Base-by-base conservation (phyloP, 1,140 invertebrate species). In the Neocloeon triangulifer region DNA sequence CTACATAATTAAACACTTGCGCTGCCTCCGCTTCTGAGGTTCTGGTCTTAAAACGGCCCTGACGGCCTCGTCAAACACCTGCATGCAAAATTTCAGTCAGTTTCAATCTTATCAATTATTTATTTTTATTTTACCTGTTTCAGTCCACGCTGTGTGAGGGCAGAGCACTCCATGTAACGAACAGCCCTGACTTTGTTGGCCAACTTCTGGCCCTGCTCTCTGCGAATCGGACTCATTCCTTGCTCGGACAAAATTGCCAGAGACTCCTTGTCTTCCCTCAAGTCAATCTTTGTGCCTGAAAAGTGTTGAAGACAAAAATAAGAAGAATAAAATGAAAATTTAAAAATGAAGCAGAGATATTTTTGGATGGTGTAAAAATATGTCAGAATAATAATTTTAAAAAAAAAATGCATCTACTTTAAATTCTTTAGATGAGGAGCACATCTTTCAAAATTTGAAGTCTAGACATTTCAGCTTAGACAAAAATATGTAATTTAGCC, bases 131-230 rank as follows among this genome's bases (percentile, higher is more conserved):
- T 39, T 45, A 86, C 79, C 64, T 89, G 81, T 59, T 96, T 96
- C 19, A 97, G 64, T 39, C 94, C 92, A 51, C 88, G 70, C 59
- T 99, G 91, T 44, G 94, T 98, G 32, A 98, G 63, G 23, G 92
- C 91, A 21, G 91, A 97, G 58, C 94, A 99, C 62, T 99, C 94
- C 69, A 97, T 81, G 54, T 98, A 98, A 58, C 86, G 86, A 7
- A 94, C 80, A 41, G 92, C 92, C 49, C 91, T 71, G 46, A 94
- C 84, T 71, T 91, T 92, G 52, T 89, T 86, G 14, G 89, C 85
- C 56, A 96, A 61, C 54, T 91, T 88, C 55, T 88, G 80, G 35
- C 86, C 91, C 54, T 96, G 86, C 54, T 86, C 84, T 43, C 89
- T 66, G 55, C 92, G 88, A 30, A 97, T 73, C 14, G 89, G 85